Percentiles rank a stretch among this genome's conserved stretches.
These are phyloP conservation scores for Sympetrum striolatum DNA, from an alignment of 2,888 invertebrate genomes.

Conservation along the genomic window DNA sequence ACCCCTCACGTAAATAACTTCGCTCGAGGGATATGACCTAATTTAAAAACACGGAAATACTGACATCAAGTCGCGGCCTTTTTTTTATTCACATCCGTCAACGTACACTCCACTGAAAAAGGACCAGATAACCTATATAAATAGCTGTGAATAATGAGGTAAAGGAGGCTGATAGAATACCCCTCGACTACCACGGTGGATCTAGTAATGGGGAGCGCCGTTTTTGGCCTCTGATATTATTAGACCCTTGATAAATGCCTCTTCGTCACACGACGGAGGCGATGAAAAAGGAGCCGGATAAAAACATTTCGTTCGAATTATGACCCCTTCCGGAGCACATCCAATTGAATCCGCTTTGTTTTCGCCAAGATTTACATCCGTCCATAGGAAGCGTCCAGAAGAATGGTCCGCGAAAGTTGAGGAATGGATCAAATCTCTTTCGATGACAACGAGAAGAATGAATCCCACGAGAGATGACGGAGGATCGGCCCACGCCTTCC, in stretches of 20 bases:
- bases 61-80: no score
- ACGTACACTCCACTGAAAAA: background rate
- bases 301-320: background rate
- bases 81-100: background rate
- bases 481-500: background rate
- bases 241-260: background rate
- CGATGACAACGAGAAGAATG: background rate
- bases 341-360: constrained; percentile 17
- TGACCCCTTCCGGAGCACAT: background rate
- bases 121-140: background rate
- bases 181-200: background rate
- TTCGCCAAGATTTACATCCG: background rate
- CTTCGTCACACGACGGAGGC: background rate
- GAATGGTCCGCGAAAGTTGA: background rate
- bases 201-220: background rate
- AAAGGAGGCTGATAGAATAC: background rate
- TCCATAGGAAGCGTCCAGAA: background rate
- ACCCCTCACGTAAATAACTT: no score
- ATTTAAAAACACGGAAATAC: no score
- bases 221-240: background rate
- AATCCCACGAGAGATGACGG: background rate
- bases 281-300: background rate
- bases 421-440: background rate
- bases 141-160: background rate
- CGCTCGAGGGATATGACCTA: no score